Base-by-base conservation (phyloP, 2,888 invertebrate genomes). In the Candidula unifasciata region DNA sequence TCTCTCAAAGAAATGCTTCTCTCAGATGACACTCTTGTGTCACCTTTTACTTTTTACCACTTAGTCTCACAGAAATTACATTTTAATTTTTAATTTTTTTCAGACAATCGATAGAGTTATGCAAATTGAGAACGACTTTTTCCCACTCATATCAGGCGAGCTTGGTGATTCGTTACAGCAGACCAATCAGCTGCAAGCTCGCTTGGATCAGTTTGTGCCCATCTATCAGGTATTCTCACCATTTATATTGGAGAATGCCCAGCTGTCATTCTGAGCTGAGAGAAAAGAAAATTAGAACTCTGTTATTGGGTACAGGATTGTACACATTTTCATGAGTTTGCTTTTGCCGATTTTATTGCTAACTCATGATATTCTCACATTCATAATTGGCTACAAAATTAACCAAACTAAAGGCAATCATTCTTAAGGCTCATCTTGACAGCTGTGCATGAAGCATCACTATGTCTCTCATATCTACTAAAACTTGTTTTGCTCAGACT, bases 81-180 rank as follows among this genome's bases (percentile, higher is more conserved):
- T 3, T 37, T 64, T 64, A 52, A 18, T 44, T 79, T 27, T 54
- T 27, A 69, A 81, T 73, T 74, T 82, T n/a, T 91, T 89, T 84
- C 92, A 94, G 94, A 93, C 94, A 18, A 93, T 94, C 88, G 93
- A 93, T 90, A 92, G 90, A 91, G 92, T 93, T 82, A 91, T 92
- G 91, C 91, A 96, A 93, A 94, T 96, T 90, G 96, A 96, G 91
- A 95, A 95, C 77, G 96, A 96, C 90, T 94, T 97, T 85, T 97
- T 96, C 94, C 96, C 97, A 35, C 95, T 96, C 77, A 95, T 97
- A 88, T 96, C 95, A 77, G 95, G 95, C 27, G 94, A 95, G 85
- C 95, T 96, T 5, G 94, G 95, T 73, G 95, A 95, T 88, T 95
- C 96, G 24, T 94, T 90, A 64, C 92, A 91, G 82, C 90, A 90